A percentile compares a stretch with the other conserved stretches of the same genome.
Conservation (phyloP, 2,888 invertebrate genomes). For the Poecilobothrus nobilitatus region DNA sequence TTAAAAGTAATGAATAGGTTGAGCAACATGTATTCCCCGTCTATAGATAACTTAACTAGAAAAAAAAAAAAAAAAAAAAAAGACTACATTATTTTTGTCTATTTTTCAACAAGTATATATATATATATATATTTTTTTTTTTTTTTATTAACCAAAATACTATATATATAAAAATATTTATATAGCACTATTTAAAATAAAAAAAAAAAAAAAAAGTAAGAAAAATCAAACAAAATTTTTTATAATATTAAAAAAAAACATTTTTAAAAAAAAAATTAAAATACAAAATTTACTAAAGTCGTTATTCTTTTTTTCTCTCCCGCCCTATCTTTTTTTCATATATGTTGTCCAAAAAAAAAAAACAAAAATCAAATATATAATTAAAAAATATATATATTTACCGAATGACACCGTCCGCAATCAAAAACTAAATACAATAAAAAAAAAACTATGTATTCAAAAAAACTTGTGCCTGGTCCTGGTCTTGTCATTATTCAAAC, state of each 20-base stretch:
- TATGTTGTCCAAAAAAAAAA: not conserved
- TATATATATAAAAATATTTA: not conserved
- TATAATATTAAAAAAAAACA: conserved; percentile 6
- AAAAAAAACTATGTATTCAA: not conserved
- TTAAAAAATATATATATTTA: not conserved
- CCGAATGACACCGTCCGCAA: not conserved
- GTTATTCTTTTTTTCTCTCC: not conserved
- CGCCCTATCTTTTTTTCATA: not conserved
- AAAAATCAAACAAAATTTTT: not conserved
- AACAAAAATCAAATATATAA: not conserved
- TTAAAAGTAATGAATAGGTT: no score
- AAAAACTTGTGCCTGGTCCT: conserved; percentile 3
- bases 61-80: no score
- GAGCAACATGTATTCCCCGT: no score
- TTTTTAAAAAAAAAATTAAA: not conserved
- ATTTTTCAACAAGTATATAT: not conserved
- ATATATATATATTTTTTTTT: not conserved
- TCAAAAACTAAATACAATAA: not conserved
- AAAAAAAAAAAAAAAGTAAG: not conserved
- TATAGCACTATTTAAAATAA: not conserved
- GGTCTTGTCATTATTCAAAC: not conserved
- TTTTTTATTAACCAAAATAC: not conserved
- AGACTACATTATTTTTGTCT: no score
- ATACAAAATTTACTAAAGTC: conserved; percentile 6
- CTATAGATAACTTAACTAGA: no score